Conservation (phyloP, 2,888 invertebrate species). For the Agriopis leucophaearia region DNA sequence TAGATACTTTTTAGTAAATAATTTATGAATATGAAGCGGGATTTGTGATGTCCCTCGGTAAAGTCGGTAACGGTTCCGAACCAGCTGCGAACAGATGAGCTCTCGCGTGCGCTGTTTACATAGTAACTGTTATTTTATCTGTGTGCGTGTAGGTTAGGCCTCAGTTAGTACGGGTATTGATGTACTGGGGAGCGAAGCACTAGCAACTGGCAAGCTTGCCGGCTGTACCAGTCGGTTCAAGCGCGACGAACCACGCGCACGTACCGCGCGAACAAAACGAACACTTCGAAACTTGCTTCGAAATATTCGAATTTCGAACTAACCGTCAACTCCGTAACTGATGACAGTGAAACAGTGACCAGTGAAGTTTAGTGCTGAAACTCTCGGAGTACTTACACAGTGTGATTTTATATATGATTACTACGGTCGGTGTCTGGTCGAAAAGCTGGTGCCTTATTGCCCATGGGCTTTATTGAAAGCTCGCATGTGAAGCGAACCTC, state of each 20-base stretch:
- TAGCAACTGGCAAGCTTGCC: conserved; percentile 29
- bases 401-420: conserved; percentile 55
- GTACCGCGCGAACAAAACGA: conserved; percentile 64
- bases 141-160: conserved; percentile 32
- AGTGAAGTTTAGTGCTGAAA: conserved; percentile 68
- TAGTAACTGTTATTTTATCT: not conserved
- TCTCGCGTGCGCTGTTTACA: conserved; percentile 21
- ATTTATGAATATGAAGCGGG: conserved; percentile 61
- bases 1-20: conserved; percentile 53
- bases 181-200: conserved; percentile 26
- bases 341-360: conserved; percentile 60
- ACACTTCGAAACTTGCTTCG: conserved; percentile 63
- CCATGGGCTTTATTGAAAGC: conserved; percentile 55
- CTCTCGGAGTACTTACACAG: conserved; percentile 39
- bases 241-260: conserved; percentile 80
- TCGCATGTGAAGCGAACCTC: conserved; percentile 44
- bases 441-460: conserved; percentile 51
- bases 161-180: conserved; percentile 38
- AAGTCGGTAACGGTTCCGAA: conserved; percentile 66
- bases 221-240: conserved; percentile 67
- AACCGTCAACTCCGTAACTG: conserved; percentile 57
- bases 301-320: conserved; percentile 69
- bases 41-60: conserved; percentile 59
- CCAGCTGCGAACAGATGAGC: conserved; percentile 76
- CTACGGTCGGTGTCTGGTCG: conserved; percentile 61